These are phyloP conservation scores for Capreolus pygargus DNA, from an alignment of 2,113 vertebrate species.

Conservation along the genomic window DNA sequence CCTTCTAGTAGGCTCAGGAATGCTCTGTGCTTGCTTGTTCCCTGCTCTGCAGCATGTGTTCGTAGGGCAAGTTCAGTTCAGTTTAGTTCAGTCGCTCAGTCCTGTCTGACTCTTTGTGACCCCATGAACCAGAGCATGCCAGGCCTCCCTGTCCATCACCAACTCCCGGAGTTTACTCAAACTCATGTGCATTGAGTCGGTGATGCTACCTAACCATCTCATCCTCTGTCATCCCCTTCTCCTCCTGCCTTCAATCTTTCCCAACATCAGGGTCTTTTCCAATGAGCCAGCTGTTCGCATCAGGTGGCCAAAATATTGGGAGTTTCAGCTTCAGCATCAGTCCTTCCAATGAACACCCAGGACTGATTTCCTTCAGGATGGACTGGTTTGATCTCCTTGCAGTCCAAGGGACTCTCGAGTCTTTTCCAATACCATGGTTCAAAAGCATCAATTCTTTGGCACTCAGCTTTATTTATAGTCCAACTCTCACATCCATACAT, in stretches of 20 bases:
- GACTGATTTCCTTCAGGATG: background rate
- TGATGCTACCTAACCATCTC: background rate
- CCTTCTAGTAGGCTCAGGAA: background rate
- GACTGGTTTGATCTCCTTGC: background rate
- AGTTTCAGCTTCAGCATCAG: background rate
- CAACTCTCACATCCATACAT: background rate
- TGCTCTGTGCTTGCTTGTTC: background rate
- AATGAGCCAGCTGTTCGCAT: background rate
- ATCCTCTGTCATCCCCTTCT: background rate
- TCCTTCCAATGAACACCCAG: background rate
- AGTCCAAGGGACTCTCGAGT: background rate
- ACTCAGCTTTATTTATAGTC: background rate
- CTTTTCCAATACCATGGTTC: background rate
- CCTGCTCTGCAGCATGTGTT: background rate
- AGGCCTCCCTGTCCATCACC: background rate
- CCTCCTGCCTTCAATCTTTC: background rate
- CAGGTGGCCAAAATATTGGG: background rate
- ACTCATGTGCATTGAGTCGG: background rate
- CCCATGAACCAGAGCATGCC: background rate
- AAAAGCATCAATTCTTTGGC: background rate
- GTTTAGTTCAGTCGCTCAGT: background rate
- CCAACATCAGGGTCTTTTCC: background rate
- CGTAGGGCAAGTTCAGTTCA: background rate
- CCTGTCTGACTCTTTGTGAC: background rate
- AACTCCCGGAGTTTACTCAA: background rate